Base-by-base conservation (phyloP, 2,113 vertebrate species). In the Nettapus auritus region DNA sequence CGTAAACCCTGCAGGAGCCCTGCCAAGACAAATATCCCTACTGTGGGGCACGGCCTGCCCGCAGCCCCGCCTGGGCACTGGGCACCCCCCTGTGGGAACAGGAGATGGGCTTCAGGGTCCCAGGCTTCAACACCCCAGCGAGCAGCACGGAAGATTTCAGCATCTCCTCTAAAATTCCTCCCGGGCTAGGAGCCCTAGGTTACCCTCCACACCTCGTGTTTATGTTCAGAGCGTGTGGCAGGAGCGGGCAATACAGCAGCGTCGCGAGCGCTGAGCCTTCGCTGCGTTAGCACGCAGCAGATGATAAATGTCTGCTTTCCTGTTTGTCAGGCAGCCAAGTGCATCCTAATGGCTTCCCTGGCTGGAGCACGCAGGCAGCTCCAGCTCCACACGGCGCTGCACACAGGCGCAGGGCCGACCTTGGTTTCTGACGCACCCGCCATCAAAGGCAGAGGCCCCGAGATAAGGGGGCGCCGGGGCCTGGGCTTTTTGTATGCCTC, bases 241-340 rank as follows among this genome's bases (percentile, higher is more conserved):
- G 38, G 31, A 52, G 15, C 3, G 0, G 38, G 36, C 9, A 34
- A 8, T 0, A 50, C 3, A 31, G 18, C 14, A 44, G 40, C 2
- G 6, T 26, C 57, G 38, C 1, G 6, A 94, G 42, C 2, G 17
- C 31, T 2, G 18, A 88, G 22, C 7, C 60, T 46, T 56, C 44
- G 55, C 11, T 3, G 1, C 2, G 11, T 48, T 73, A 82, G 17
- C 77, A 59, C 2, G 1, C 42, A 38, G 46, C 0, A 0, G 56
- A 57, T 12, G 81, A 83, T 16, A 88, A 83, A 78, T 52, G 42
- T 56, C 90, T 70, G 36, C 60, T 59, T 86, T 85, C 50, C 56
- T 44, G 77, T 69, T 60, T 90, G 64, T n/a, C 15, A 3, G 59
- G 14, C 15, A 82, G 62, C 67, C 82, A 91, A 93, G 91, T 36